A percentile compares a stretch with the other conserved stretches of the same genome.
phyloP scores from a whole-genome alignment of 2,888 invertebrate species.

The Syrphus vitripennis region DNA sequence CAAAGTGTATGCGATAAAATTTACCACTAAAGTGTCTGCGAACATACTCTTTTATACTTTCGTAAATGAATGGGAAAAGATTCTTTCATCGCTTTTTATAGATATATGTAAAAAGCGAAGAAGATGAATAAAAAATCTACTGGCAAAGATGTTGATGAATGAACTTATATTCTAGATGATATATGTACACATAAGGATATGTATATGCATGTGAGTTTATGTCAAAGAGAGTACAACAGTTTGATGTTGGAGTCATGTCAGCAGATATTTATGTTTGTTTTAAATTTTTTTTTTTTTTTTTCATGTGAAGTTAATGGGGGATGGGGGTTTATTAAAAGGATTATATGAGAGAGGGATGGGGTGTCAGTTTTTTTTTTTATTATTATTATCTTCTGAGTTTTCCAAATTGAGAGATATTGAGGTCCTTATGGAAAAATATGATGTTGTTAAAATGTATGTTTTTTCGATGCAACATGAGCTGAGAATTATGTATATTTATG shows the following conservation, averaged over 20 bases:
- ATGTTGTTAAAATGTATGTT: slow-evolving; percentile 26
- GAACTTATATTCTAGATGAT: slow-evolving; percentile 52
- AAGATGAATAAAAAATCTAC: slow-evolving; percentile 18
- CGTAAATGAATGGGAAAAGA: slow-evolving; percentile 55
- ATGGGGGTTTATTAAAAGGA: slow-evolving; percentile 14
- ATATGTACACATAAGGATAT: not conserved
- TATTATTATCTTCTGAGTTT: not conserved
- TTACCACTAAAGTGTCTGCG: slow-evolving; percentile 55
- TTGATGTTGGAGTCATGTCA: slow-evolving; percentile 39
- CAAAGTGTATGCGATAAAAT: slow-evolving; percentile 62
- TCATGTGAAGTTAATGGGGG: not conserved
- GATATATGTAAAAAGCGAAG: not conserved
- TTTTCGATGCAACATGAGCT: not conserved
- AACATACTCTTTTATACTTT: not conserved
- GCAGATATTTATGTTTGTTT: slow-evolving; percentile 56
- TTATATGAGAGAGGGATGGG: slow-evolving; percentile 1
- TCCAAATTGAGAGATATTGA: slow-evolving; percentile 30
- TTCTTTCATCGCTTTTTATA: slow-evolving; percentile 37
- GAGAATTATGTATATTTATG: not conserved
- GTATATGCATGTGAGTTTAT: not conserved
- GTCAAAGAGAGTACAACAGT: not conserved
- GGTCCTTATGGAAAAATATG: slow-evolving; percentile 24
- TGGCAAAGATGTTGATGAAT: slow-evolving; percentile 52
- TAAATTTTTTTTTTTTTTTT: not conserved
- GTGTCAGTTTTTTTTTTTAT: slow-evolving; percentile 29